Evolutionary conservation across 2,113 vertebrate genomes (phyloP).

Genomic region (Gobiocypris rarus): DNA sequence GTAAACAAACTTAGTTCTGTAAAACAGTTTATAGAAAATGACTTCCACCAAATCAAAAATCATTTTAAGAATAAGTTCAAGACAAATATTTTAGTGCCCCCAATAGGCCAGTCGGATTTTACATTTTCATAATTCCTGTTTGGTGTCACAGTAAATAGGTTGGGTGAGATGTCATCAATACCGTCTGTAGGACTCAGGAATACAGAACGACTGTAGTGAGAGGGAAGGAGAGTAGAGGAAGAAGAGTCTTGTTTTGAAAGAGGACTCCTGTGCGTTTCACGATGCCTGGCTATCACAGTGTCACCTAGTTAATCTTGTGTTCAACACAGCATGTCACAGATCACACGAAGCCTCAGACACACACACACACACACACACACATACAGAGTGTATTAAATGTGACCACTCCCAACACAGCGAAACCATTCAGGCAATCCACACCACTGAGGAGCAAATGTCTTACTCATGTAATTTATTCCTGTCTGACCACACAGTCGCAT

Average conservation of each 20-base stretch:
- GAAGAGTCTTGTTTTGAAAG: conserved; percentile 53
- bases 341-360: conserved; percentile 16
- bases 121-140: background rate
- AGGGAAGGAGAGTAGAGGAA: conserved; percentile 17
- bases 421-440: conserved; percentile 43
- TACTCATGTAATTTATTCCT: conserved; percentile 34
- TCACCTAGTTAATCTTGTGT: conserved; percentile 56
- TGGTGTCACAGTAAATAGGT: background rate
- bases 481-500: conserved; percentile 30
- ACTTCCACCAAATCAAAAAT: background rate
- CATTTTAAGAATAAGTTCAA: background rate
- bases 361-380: conserved; percentile 36
- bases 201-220: conserved; percentile 10
- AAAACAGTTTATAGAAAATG: background rate
- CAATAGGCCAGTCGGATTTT: background rate
- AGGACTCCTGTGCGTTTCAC: conserved; percentile 42
- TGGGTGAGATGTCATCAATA: background rate
- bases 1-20: background rate
- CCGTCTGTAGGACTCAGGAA: background rate
- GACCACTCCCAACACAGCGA: conserved; percentile 45
- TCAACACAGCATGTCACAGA: conserved; percentile 51
- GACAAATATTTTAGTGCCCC: conserved; percentile 7
- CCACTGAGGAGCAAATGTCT: conserved; percentile 28
- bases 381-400: conserved; percentile 47
- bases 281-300: conserved; percentile 47